Conservation (phyloP, 2,113 vertebrate species). For the Glaucidium brasilianum region DNA sequence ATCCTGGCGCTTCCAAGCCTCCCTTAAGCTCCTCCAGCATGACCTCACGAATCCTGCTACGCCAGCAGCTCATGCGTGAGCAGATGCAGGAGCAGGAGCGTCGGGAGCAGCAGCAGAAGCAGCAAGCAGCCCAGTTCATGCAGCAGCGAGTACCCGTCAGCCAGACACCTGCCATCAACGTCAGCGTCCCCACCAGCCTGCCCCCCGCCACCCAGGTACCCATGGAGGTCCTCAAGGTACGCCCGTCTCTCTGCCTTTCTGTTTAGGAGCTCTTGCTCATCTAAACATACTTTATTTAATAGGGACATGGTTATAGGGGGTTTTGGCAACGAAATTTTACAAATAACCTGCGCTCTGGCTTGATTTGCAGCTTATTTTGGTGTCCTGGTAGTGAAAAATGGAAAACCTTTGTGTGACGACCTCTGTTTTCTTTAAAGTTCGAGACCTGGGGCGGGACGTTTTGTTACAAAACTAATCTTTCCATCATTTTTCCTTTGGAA, state of each 20-base stretch:
- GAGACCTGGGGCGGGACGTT: background rate
- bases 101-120: constrained; percentile 86
- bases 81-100: constrained; percentile 85
- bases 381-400: background rate
- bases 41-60: constrained; percentile 89
- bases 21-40: constrained; percentile 85
- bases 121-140: constrained; percentile 81
- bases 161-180: constrained; percentile 88
- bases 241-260: background rate
- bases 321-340: background rate
- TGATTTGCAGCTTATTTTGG: background rate
- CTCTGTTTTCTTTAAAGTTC: background rate
- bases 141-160: constrained; percentile 79
- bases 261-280: background rate
- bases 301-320: background rate
- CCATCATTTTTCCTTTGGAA: background rate
- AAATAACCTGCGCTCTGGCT: fast-evolving
- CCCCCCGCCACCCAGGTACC: constrained; percentile 88
- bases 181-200: constrained; percentile 75
- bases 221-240: constrained; percentile 91
- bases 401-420: background rate
- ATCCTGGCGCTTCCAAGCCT: constrained; percentile 83
- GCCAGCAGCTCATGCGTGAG: constrained; percentile 85
- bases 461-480: background rate
- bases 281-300: background rate